Evolutionary conservation across 2,797 vertebrate species (phyloP).

Genomic region (Eleutherodactylus coqui): DNA sequence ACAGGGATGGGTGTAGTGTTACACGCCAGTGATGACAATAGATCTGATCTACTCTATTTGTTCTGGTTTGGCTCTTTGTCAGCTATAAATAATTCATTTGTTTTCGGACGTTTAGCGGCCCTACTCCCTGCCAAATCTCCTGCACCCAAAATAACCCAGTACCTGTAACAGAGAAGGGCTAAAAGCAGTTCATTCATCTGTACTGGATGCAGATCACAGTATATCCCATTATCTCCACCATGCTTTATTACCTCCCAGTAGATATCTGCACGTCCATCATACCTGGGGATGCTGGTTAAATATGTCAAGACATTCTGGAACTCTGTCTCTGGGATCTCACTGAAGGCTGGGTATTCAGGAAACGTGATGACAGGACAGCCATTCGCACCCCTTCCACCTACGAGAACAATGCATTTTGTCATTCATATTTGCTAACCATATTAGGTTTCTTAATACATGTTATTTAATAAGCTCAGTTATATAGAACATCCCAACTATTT

Average conservation of each 20-base stretch:
- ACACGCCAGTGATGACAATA: background rate
- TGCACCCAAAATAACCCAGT: background rate
- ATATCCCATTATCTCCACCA: background rate
- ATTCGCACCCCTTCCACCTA: constrained; percentile 91
- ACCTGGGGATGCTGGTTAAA: constrained; percentile 95
- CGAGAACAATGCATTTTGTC: constrained; percentile 55
- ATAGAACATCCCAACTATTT: background rate
- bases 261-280: constrained; percentile 61
- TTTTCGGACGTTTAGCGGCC: background rate
- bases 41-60: background rate
- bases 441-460: too few species aligned
- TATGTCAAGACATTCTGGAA: constrained; percentile 96
- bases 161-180: background rate
- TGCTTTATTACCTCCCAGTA: background rate
- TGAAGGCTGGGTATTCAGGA: constrained; percentile 92
- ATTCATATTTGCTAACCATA: background rate
- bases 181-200: background rate
- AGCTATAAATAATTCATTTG: constrained; percentile 23
- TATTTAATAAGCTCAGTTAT: background rate
- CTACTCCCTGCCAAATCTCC: background rate
- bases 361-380: constrained; percentile 95
- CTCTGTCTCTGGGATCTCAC: constrained; percentile 90
- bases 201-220: too few species aligned
- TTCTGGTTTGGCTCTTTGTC: constrained; percentile 27
- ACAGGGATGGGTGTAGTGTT: constrained; percentile 5